phyloP scores from a whole-genome alignment of 2,113 vertebrate species.

The Tychaedon coryphoeus region DNA sequence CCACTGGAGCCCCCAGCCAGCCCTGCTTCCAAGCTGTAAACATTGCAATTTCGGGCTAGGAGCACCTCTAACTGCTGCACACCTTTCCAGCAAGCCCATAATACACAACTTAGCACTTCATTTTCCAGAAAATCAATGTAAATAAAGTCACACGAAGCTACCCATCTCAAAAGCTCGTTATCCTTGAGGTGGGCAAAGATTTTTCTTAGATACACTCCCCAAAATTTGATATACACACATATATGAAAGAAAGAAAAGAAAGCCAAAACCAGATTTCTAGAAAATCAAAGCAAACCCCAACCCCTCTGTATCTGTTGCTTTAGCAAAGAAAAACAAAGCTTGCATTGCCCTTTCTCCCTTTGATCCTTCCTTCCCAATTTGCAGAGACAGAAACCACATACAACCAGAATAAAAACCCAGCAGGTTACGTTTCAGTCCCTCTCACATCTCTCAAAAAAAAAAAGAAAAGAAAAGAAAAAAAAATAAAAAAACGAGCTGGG shows the following conservation, averaged over 20 bases:
- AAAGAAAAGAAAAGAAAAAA: not conserved
- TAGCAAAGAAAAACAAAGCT: constrained; percentile 34
- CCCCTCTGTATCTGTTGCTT: not conserved
- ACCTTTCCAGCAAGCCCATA: constrained; percentile 23
- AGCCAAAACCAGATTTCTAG: not conserved
- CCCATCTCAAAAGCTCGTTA: constrained; percentile 37
- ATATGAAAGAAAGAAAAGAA: not conserved
- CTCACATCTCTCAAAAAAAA: not conserved
- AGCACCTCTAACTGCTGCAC: not conserved
- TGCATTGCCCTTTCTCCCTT: constrained; percentile 1
- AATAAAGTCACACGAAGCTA: constrained; percentile 61
- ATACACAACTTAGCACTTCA: constrained; percentile 55
- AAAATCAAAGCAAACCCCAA: constrained; percentile 45
- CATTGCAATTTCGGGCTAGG: constrained; percentile 7
- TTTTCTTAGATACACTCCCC: not conserved
- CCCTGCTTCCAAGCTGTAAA: constrained; percentile 11
- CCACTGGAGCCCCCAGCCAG: not conserved
- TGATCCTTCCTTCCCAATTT: constrained; percentile 33
- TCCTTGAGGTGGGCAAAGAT: constrained; percentile 14
- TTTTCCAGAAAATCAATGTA: constrained; percentile 67
- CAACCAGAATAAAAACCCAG: not conserved
- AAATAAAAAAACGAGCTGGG: not conserved
- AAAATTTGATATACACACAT: not conserved
- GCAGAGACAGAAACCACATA: constrained; percentile 16
- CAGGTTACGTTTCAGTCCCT: not conserved